Evolutionary conservation across 2,797 vertebrate species (phyloP).

Genomic region (Falco rusticolus): DNA sequence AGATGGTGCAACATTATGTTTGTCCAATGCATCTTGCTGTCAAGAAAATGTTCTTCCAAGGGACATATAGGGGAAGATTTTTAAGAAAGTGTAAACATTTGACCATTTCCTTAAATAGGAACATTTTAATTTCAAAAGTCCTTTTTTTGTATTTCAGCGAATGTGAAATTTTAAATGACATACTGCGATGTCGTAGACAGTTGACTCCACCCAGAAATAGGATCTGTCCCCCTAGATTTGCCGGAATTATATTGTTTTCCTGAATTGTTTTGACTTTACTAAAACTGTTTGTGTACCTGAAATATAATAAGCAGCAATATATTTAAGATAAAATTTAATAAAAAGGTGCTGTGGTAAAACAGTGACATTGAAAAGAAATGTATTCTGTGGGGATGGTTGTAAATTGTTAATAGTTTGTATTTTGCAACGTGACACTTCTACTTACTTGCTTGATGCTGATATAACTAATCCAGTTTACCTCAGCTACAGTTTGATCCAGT

Average conservation of each 20-base stretch:
- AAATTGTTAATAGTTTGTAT: background rate
- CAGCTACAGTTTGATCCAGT: background rate
- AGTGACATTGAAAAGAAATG: background rate
- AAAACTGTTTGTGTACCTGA: background rate
- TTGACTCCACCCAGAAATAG: background rate
- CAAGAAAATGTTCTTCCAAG: background rate
- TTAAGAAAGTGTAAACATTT: background rate
- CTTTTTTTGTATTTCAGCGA: background rate
- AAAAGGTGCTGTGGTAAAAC: background rate
- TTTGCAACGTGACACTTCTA: conserved; percentile 4
- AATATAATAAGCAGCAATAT: background rate
- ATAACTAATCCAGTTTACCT: background rate
- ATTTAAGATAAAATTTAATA: background rate
- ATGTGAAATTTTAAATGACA: background rate
- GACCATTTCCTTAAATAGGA: background rate
- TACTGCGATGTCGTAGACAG: background rate
- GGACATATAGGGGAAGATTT: background rate
- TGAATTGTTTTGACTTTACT: background rate
- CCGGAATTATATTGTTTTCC: background rate
- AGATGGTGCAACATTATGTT: background rate
- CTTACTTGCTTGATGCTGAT: background rate
- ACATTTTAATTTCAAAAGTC: background rate
- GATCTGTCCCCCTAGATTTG: accelerated
- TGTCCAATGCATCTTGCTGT: background rate
- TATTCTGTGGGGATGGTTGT: background rate